These are phyloP conservation scores for Acropternis orthonyx DNA, from an alignment of 2,797 vertebrate species.

Conservation along the genomic window DNA sequence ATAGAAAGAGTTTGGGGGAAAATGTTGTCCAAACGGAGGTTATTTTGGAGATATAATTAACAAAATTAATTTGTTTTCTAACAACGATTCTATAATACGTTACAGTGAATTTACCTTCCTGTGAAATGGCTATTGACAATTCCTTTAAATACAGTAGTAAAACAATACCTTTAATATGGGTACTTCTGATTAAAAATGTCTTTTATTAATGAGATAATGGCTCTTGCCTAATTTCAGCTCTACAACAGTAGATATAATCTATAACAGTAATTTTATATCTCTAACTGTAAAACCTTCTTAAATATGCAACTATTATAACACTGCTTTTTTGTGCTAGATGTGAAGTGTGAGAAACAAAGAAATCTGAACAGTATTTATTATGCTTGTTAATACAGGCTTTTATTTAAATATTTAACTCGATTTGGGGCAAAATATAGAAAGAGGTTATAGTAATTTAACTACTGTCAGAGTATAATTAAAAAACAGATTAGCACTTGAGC, in stretches of 20 bases:
- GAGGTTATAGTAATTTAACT: conserved; percentile 36
- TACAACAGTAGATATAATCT: background rate
- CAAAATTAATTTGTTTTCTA: background rate
- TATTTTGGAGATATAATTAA: background rate
- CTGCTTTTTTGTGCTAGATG: background rate
- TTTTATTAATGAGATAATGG: background rate
- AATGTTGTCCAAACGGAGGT: background rate
- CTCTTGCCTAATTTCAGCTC: background rate
- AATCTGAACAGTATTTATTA: background rate
- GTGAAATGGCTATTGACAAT: background rate
- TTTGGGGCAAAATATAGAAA: background rate
- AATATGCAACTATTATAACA: background rate
- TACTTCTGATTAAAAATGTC: background rate
- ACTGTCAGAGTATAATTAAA: conserved; percentile 12
- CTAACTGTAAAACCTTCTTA: background rate
- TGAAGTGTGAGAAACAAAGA: background rate
- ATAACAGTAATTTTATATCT: background rate
- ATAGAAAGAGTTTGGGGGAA: background rate
- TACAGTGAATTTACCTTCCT: background rate
- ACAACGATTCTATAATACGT: background rate
- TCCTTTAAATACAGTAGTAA: background rate
- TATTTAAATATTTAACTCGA: conserved; percentile 26
- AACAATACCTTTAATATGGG: background rate
- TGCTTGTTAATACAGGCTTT: background rate
- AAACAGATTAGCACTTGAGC: background rate